Evolutionary conservation across 2,113 vertebrate genomes (phyloP).

Genomic region (Coryphaenoides rupestris): DNA sequence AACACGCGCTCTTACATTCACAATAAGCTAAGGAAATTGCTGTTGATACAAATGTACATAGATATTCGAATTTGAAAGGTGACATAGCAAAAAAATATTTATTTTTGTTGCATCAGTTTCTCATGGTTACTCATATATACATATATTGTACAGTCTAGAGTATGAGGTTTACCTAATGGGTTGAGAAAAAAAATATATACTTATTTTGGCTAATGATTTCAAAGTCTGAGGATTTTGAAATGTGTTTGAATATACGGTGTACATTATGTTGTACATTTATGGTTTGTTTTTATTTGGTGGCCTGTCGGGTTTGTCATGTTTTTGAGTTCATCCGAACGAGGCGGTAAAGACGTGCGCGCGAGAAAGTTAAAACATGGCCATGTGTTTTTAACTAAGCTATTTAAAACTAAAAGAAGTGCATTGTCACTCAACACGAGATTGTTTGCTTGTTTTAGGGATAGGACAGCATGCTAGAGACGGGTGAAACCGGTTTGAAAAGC

Average conservation of each 20-base stretch:
- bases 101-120: constrained; percentile 84
- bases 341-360: no score
- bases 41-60: constrained; percentile 77
- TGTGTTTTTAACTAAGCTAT: no score
- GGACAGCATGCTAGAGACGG: no score
- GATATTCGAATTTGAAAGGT: constrained; percentile 78
- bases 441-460: background rate
- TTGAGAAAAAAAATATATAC: constrained; percentile 63
- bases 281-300: constrained; percentile 25
- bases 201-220: constrained; percentile 79
- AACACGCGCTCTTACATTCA: constrained; percentile 73
- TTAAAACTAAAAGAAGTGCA: no score
- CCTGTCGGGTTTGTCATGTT: constrained; percentile 52
- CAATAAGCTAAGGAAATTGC: constrained; percentile 78
- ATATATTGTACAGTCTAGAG: constrained; percentile 72
- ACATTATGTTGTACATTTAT: constrained; percentile 73
- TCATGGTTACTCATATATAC: constrained; percentile 75
- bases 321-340: no score
- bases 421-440: background rate
- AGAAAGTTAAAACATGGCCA: no score
- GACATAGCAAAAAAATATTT: constrained; percentile 85
- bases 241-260: constrained; percentile 75
- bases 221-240: constrained; percentile 72
- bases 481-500: no score
- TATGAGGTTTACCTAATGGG: constrained; percentile 60